Evolutionary conservation across 1,140 invertebrate genomes (phyloP).

Genomic region (Drosophila arawakana): DNA sequence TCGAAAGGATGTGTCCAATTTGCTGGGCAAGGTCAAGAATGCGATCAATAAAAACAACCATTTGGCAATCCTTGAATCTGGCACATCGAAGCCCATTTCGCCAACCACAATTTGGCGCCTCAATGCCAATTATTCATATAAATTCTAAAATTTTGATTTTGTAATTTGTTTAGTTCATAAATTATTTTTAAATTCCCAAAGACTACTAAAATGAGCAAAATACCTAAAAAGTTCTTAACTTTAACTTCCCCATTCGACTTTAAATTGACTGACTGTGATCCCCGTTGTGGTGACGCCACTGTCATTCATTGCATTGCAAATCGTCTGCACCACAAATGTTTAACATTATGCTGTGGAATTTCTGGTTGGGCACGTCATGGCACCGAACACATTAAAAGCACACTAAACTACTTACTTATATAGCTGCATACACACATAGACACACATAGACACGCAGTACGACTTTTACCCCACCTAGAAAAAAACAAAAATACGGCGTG

Average conservation of each 20-base stretch:
- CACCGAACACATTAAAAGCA: slow-evolving; percentile 80
- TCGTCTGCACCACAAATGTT: slow-evolving; percentile 41
- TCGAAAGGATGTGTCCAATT: slow-evolving; percentile 89
- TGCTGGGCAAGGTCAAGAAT: slow-evolving; percentile 92
- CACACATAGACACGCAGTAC: slow-evolving; percentile 16
- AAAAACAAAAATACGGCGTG: neutral
- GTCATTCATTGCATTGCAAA: slow-evolving; percentile 53
- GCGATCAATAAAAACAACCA: slow-evolving; percentile 92
- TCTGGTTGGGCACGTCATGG: slow-evolving; percentile 73
- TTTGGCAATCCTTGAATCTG: slow-evolving; percentile 53
- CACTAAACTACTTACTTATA: slow-evolving; percentile 70
- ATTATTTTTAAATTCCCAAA: too few relatives aligned
- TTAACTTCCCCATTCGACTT: too few relatives aligned
- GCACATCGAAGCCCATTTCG: slow-evolving; percentile 11
- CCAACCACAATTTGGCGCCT: neutral
- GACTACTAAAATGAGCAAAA: too few relatives aligned
- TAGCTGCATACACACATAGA: neutral
- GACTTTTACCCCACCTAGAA: neutral
- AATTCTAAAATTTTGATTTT: too few relatives aligned
- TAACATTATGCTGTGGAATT: slow-evolving; percentile 74
- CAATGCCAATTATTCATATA: too few relatives aligned
- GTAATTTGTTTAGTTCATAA: too few relatives aligned
- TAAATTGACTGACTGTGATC: neutral
- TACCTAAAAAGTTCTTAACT: too few relatives aligned
- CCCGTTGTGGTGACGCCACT: slow-evolving; percentile 39